Conservation (phyloP, 2,797 vertebrate species). For the Muscicapa comitata region DNA sequence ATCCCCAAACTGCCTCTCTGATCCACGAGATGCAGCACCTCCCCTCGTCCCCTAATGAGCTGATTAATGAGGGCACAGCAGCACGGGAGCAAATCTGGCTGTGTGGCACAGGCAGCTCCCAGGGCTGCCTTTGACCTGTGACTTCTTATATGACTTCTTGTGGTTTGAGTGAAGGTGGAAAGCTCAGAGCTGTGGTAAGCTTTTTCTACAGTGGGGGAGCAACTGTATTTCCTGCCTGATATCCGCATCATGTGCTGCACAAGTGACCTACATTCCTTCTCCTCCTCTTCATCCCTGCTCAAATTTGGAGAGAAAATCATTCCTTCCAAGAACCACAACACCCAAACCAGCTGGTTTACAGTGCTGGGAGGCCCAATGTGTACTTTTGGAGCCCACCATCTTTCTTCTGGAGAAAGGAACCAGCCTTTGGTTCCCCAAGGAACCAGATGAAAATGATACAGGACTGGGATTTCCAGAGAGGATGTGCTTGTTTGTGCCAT, state of each 20-base stretch:
- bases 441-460: neutral
- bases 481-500: neutral
- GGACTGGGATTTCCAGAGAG: neutral
- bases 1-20: neutral
- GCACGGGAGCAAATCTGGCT: neutral
- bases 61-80: neutral
- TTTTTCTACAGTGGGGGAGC: slow-evolving; percentile 63
- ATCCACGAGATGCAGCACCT: neutral
- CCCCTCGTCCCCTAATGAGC: neutral
- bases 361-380: neutral
- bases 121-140: slow-evolving; percentile 14
- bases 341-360: neutral
- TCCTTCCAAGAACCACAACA: neutral
- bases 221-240: slow-evolving; percentile 73
- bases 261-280: slow-evolving; percentile 50
- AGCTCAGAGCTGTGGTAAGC: slow-evolving; percentile 39
- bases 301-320: neutral
- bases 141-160: slow-evolving; percentile 49
- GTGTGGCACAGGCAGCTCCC: neutral
- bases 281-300: neutral
- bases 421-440: neutral
- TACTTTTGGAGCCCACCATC: neutral
- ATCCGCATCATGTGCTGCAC: slow-evolving; percentile 16
- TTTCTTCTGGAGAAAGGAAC: neutral
- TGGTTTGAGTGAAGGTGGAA: slow-evolving; percentile 66